Base-by-base conservation (phyloP, 2,888 invertebrate genomes). In the Hypsopygia costalis region DNA sequence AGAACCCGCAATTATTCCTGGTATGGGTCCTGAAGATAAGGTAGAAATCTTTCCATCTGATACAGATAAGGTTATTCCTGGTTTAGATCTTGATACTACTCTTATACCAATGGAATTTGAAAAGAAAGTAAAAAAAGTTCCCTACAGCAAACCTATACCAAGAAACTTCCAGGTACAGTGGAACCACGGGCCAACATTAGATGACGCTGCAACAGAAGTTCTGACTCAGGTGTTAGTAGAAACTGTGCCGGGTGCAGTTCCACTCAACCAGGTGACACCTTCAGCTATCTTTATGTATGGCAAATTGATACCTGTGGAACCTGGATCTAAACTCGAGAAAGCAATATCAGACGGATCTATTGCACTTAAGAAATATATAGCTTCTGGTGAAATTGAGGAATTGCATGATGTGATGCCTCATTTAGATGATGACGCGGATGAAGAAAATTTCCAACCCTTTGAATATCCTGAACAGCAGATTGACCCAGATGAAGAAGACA, bases 11-110 rank as follows among this genome's bases (percentile, higher is more conserved):
- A 87, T 93, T 12, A 96, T 98, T 69, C 98, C 98, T 49, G 99
- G 98, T 37, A 98, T 99, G 98, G 99, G 98, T n/a, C 95, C 98
- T 12, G 98, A 98, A 78, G 97, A 98, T 69, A 95, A 95, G 73
- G 94, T 97, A 0, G 95, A 95, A 65, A 91, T 93, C 69, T 92
- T 92, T 36, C 90, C 92, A 40, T 89, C 91, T 46, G 85, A 91
- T 47, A 71, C 81, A 42, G 86, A 86, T 46, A 93, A 92, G 55
- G 91, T 91, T 25, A 97, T 97, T 77, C 97, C 97, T 35, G 97
- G 97, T 30, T 85, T 97, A 41, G 97, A 97, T 80, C 91, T 97
- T 61, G 95, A 96, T 67, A 90, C 91, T 6, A 89, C 90, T 49
- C 81, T 89, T 44, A 68, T 89, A 44, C 91, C 89, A 27, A 93